Conservation (phyloP, 92 coral and sea anemone genomes). For the Chrysogorgia sp. region DNA sequence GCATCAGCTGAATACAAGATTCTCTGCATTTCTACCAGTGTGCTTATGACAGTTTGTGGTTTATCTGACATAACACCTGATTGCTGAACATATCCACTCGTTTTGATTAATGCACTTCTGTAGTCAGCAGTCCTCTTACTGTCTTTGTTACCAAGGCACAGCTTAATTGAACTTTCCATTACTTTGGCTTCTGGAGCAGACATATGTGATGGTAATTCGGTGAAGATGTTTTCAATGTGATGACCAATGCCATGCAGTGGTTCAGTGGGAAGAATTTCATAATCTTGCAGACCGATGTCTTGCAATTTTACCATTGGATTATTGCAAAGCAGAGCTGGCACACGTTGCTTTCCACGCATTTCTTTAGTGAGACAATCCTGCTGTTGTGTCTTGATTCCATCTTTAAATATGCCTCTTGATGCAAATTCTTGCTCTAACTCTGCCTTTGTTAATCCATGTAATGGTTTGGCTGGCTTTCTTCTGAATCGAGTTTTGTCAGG, state of each 20-base stretch:
- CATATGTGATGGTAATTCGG: slow-evolving; percentile 59
- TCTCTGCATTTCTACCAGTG: slow-evolving; percentile 62
- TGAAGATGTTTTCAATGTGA: slow-evolving; percentile 54
- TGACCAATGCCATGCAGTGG: slow-evolving; percentile 55
- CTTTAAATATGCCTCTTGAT: slow-evolving; percentile 39
- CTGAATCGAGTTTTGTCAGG: too few species aligned
- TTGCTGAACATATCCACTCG: slow-evolving; percentile 52
- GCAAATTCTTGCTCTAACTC: slow-evolving; percentile 49
- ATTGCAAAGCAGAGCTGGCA: slow-evolving; percentile 57
- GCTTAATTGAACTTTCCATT: slow-evolving; percentile 29
- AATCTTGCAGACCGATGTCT: slow-evolving; percentile 43
- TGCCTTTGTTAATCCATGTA: slow-evolving; percentile 23
- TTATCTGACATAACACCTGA: slow-evolving; percentile 39
- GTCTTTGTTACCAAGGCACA: slow-evolving; percentile 54
- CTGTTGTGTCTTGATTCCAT: slow-evolving; percentile 46
- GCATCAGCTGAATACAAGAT: slow-evolving; percentile 47
- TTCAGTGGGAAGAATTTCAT: slow-evolving; percentile 54
- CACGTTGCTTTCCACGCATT: slow-evolving; percentile 58
- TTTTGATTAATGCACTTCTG: slow-evolving; percentile 53
- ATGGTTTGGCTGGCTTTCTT: too few species aligned
- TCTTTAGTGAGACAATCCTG: slow-evolving; percentile 41
- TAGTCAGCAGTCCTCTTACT: slow-evolving; percentile 62
- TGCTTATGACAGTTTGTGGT: slow-evolving; percentile 49
- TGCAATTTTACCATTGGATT: slow-evolving; percentile 52
- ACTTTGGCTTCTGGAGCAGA: slow-evolving; percentile 31